These are phyloP conservation scores for Pseudococcus longispinus DNA, from an alignment of 2,888 invertebrate genomes.

Conservation along the genomic window DNA sequence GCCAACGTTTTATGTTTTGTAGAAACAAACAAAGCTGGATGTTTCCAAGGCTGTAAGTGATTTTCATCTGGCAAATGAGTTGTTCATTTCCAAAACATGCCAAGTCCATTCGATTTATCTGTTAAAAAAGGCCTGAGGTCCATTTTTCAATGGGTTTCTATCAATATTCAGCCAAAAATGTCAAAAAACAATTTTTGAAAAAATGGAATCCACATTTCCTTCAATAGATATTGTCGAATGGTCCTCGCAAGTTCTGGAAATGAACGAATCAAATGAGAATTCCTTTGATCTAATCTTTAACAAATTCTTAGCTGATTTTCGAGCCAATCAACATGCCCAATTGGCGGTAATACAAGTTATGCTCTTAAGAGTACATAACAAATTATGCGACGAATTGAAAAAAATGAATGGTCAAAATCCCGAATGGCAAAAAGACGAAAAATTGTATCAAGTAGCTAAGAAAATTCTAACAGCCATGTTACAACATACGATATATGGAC, in stretches of 20 bases:
- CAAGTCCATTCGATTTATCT: too few relatives aligned
- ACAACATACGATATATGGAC: background rate
- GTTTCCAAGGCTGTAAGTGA: constrained; percentile 63
- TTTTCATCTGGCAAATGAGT: too few relatives aligned
- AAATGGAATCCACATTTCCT: too few relatives aligned
- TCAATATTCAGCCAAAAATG: too few relatives aligned
- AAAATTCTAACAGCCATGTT: background rate
- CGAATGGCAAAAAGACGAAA: constrained; percentile 5
- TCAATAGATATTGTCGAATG: too few relatives aligned
- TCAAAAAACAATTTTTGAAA: too few relatives aligned
- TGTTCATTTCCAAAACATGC: too few relatives aligned
- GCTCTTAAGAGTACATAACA: background rate
- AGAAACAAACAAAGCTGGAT: constrained; percentile 71
- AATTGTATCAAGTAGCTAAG: background rate
- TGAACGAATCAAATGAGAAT: background rate
- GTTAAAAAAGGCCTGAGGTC: too few relatives aligned
- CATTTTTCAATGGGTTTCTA: too few relatives aligned
- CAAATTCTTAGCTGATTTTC: background rate
- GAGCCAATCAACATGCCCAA: constrained; percentile 6
- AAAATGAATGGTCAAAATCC: background rate
- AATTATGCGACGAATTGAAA: constrained; percentile 28
- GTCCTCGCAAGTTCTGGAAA: too few relatives aligned
- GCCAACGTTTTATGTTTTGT: constrained; percentile 71
- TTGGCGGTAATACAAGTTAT: background rate
- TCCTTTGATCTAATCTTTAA: background rate